Evolutionary conservation across 1,140 invertebrate genomes (phyloP).

Genomic region (Choristoneura fumiferana): DNA sequence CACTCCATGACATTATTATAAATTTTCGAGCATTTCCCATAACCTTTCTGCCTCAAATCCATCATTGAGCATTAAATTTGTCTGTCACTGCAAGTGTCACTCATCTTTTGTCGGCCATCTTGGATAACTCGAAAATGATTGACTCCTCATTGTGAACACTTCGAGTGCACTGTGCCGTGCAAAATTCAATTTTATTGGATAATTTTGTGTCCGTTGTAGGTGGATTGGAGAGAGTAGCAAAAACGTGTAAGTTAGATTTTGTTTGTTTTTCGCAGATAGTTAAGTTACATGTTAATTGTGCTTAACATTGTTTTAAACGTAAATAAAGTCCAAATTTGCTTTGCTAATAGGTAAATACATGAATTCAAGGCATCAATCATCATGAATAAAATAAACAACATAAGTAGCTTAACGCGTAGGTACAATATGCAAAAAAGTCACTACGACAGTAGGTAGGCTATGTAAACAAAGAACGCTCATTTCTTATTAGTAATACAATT

Average conservation of each 20-base stretch:
- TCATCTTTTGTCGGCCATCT: conserved; percentile 25
- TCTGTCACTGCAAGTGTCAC: conserved; percentile 38
- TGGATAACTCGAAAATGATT: conserved; percentile 69
- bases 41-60: conserved; percentile 45
- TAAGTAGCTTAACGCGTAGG: too few species aligned
- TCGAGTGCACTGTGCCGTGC: conserved; percentile 44
- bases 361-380: too few species aligned
- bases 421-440: too few species aligned
- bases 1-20: conserved; percentile 29
- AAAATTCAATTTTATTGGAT: conserved; percentile 68
- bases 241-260: conserved; percentile 32
- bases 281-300: too few species aligned
- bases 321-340: too few species aligned
- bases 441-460: too few species aligned
- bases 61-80: conserved; percentile 64
- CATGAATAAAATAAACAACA: too few species aligned
- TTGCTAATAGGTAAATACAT: too few species aligned
- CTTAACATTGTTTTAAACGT: too few species aligned
- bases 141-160: conserved; percentile 60
- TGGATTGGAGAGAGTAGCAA: conserved; percentile 28
- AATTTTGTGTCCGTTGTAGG: conserved; percentile 53
- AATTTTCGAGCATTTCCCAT: conserved; percentile 36
- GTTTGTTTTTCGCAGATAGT: background rate
- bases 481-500: too few species aligned
- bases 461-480: too few species aligned